phyloP scores from a whole-genome alignment of 2,797 vertebrate species.

The Dicrostonyx torquatus region DNA sequence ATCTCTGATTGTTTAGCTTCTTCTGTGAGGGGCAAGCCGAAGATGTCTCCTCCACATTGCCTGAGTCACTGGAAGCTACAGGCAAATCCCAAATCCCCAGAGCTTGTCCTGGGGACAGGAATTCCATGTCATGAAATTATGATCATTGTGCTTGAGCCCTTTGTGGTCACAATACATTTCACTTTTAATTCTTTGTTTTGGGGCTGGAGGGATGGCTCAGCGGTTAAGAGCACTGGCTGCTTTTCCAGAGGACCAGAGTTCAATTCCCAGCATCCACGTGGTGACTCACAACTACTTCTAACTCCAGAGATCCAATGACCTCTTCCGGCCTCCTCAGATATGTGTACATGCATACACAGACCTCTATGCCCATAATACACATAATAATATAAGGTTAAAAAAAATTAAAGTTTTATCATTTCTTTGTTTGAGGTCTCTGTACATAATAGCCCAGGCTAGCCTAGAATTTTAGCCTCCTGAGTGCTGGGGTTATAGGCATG shows the following conservation, averaged over 20 bases:
- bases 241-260: neutral
- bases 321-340: neutral
- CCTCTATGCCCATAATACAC: neutral
- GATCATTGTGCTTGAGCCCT: neutral
- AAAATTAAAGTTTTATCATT: neutral
- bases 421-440: neutral
- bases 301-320: neutral
- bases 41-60: neutral
- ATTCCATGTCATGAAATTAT: neutral
- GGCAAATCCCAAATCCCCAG: neutral
- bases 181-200: neutral
- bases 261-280: neutral
- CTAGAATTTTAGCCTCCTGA: neutral
- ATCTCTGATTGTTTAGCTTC: neutral
- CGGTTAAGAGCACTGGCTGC: neutral
- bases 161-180: neutral
- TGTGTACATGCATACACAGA: neutral
- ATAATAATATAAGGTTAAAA: neutral
- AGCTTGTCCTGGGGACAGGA: neutral
- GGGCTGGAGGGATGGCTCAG: neutral
- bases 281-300: neutral
- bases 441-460: neutral
- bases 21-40: neutral
- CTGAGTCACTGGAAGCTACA: neutral
- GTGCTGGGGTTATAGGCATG: neutral